A percentile compares a stretch with the other conserved stretches of the same genome.
Evolutionary conservation across 2,113 vertebrate species (phyloP).

Genomic region (Seriola quinqueradiata): DNA sequence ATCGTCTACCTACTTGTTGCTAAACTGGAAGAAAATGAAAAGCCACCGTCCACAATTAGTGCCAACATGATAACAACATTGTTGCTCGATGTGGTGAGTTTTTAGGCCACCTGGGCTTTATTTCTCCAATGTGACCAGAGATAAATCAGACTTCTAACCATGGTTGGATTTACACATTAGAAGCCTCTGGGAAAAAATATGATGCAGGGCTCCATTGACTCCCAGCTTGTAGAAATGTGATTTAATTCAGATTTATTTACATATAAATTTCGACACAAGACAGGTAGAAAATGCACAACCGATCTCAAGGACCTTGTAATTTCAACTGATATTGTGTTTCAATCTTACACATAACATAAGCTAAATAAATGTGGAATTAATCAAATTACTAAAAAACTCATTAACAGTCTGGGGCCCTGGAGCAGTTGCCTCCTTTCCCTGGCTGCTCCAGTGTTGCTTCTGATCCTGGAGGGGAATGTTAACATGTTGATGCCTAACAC

Average conservation of each 20-base stretch:
- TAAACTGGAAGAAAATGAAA: neutral
- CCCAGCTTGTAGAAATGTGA: neutral
- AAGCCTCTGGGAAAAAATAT: too few species aligned
- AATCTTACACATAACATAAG: neutral
- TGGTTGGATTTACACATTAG: neutral
- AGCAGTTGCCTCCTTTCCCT: neutral
- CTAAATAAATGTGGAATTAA: neutral
- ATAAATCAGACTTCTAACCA: neutral
- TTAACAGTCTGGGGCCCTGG: neutral
- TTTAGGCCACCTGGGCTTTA: slow-evolving; percentile 1
- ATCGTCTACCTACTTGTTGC: neutral
- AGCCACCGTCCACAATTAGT: neutral
- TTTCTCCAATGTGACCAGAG: neutral
- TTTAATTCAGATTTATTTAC: neutral
- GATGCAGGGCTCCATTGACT: neutral
- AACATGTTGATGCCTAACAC: neutral
- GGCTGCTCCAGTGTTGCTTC: neutral
- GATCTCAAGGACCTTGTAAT: neutral
- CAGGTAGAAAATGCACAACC: neutral
- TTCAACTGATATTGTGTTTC: neutral
- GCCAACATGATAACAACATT: neutral
- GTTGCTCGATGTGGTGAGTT: neutral
- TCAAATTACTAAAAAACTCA: neutral
- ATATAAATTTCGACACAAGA: neutral
- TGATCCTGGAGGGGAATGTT: neutral